phyloP scores from a whole-genome alignment of 2,113 vertebrate genomes.

The Calidris pygmaea region DNA sequence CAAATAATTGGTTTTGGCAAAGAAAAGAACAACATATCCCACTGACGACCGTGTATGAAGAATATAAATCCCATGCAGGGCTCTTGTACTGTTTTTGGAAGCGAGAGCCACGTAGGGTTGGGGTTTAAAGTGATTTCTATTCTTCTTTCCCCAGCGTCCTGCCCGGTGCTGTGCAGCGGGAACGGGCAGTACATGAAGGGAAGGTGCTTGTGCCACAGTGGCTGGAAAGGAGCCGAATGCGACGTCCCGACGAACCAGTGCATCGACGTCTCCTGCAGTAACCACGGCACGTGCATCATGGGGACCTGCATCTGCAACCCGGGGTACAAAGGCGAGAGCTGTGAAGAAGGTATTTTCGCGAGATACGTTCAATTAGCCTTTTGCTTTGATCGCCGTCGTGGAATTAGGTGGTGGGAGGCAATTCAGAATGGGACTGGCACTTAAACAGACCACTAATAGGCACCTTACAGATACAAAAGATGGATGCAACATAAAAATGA shows the following conservation, averaged over 20 bases:
- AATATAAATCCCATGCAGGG: background rate
- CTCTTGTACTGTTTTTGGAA: background rate
- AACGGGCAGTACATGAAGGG: constrained; percentile 98
- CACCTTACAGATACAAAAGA: constrained; percentile 26
- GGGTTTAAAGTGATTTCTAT: background rate
- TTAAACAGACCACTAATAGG: constrained; percentile 41
- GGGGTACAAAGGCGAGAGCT: constrained; percentile 97
- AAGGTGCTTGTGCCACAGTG: constrained; percentile 94
- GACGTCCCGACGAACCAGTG: constrained; percentile 96
- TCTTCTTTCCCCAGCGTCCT: constrained; percentile 80
- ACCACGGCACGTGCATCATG: constrained; percentile 93
- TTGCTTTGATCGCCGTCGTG: background rate
- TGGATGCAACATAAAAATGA: constrained; percentile 29
- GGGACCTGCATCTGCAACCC: constrained; percentile 98
- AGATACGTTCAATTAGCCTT: background rate
- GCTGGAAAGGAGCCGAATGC: constrained; percentile 96
- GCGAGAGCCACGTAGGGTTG: background rate
- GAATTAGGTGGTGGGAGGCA: background rate
- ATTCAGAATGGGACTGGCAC: background rate
- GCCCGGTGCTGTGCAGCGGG: constrained; percentile 95
- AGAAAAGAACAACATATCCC: background rate
- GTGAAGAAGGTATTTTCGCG: constrained; percentile 89
- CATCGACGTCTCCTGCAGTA: constrained; percentile 90
- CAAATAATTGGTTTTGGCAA: background rate
- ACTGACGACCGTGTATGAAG: background rate